Percentiles rank a stretch among this genome's conserved stretches.
Conservation (phyloP, 2,113 vertebrate genomes). For the Chascanopsetta lugubris region DNA sequence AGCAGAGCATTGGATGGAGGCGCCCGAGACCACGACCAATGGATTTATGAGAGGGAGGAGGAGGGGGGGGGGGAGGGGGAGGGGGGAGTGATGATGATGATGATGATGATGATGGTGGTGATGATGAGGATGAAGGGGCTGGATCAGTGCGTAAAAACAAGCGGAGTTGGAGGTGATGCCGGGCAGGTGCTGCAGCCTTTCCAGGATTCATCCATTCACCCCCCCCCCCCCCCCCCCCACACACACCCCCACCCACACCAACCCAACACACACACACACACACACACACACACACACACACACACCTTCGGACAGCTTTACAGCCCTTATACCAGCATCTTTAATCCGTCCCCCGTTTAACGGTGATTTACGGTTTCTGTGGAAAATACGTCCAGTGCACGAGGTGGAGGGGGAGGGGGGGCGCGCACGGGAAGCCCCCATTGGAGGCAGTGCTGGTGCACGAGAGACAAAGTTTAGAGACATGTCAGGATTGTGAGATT, state of each 20-base stretch:
- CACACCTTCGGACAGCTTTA: slow-evolving; percentile 23
- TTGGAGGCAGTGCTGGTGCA: not conserved
- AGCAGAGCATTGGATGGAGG: slow-evolving; percentile 90
- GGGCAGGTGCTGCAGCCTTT: not conserved
- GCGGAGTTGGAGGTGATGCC: not conserved
- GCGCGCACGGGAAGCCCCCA: not conserved
- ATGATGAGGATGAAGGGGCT: not conserved
- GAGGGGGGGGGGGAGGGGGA: slow-evolving; percentile 68
- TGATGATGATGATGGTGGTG: not conserved
- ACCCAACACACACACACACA: too few relatives aligned
- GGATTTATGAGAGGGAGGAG: slow-evolving; percentile 85
- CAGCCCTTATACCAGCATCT: not conserved
- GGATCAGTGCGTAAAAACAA: too few relatives aligned
- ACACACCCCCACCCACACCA: too few relatives aligned
- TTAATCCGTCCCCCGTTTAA: slow-evolving; percentile 10
- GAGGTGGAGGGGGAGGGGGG: not conserved
- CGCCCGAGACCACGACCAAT: slow-evolving; percentile 94
- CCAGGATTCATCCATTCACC: not conserved
- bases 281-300: too few relatives aligned
- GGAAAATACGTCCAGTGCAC: not conserved
- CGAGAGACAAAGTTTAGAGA: not conserved
- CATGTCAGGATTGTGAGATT: not conserved
- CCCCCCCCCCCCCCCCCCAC: too few relatives aligned
- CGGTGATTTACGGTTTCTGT: not conserved
- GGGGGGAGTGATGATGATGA: slow-evolving; percentile 1